These are phyloP conservation scores for Agrochola circellaris DNA, from an alignment of 2,888 invertebrate species.

Conservation along the genomic window DNA sequence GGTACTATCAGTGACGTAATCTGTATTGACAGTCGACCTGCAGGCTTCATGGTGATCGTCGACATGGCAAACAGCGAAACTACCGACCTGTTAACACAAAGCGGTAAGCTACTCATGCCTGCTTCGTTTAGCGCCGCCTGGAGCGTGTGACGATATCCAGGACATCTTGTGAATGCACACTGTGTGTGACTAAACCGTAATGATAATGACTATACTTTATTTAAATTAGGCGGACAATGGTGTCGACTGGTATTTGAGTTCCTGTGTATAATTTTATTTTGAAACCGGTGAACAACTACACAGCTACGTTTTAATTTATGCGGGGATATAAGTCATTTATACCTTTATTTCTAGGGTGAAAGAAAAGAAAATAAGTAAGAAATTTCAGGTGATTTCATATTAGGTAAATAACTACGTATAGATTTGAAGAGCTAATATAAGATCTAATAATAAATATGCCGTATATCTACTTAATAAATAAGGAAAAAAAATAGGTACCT, in stretches of 20 bases:
- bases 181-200: background rate
- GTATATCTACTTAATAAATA: background rate
- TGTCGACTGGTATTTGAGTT: background rate
- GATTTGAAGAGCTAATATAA: background rate
- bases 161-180: conserved; percentile 40
- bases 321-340: background rate
- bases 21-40: conserved; percentile 64
- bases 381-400: background rate
- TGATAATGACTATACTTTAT: background rate
- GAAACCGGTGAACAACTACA: background rate
- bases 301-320: background rate
- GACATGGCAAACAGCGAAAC: conserved; percentile 66
- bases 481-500: background rate
- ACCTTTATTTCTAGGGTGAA: background rate
- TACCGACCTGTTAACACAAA: conserved; percentile 69
- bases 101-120: conserved; percentile 63
- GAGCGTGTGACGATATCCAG: conserved; percentile 46
- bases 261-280: background rate
- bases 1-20: conserved; percentile 63
- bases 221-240: background rate
- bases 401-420: background rate
- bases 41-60: conserved; percentile 53
- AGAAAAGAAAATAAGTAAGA: background rate
- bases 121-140: conserved; percentile 52
- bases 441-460: background rate